These are phyloP conservation scores for Smittia sp. DNA, from an alignment of 2,888 invertebrate genomes.

Conservation along the genomic window DNA sequence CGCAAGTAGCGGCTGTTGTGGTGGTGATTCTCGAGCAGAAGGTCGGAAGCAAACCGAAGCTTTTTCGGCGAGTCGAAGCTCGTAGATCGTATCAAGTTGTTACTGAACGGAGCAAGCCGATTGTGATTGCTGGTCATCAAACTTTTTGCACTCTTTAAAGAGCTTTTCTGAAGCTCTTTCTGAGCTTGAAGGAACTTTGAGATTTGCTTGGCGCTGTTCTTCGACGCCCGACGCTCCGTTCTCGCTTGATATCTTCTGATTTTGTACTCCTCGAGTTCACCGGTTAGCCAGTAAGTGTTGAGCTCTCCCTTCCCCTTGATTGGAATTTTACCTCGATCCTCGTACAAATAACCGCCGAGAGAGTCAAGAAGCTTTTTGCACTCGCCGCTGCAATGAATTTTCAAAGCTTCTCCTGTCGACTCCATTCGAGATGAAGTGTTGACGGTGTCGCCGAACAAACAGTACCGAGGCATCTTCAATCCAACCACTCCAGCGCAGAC, in stretches of 20 bases:
- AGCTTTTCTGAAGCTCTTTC: constrained; percentile 44
- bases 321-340: constrained; percentile 71
- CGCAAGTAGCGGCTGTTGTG: constrained; percentile 35
- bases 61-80: constrained; percentile 83
- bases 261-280: constrained; percentile 66
- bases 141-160: constrained; percentile 46
- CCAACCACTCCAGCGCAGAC: constrained; percentile 72
- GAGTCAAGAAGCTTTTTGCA: constrained; percentile 68
- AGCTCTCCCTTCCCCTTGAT: constrained; percentile 85
- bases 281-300: constrained; percentile 77
- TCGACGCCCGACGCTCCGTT: constrained; percentile 53
- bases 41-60: constrained; percentile 68
- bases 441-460: constrained; percentile 89
- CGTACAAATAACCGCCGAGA: constrained; percentile 68
- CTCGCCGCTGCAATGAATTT: constrained; percentile 77
- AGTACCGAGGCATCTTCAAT: constrained; percentile 67
- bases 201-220: constrained; percentile 40
- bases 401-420: constrained; percentile 77
- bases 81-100: constrained; percentile 63
- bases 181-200: constrained; percentile 37
- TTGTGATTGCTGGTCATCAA: constrained; percentile 21
- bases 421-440: constrained; percentile 88
- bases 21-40: constrained; percentile 17
- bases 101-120: constrained; percentile 56
- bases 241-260: constrained; percentile 58